Conservation (phyloP, 2,888 invertebrate species). For the Cryptocephalus primarius region DNA sequence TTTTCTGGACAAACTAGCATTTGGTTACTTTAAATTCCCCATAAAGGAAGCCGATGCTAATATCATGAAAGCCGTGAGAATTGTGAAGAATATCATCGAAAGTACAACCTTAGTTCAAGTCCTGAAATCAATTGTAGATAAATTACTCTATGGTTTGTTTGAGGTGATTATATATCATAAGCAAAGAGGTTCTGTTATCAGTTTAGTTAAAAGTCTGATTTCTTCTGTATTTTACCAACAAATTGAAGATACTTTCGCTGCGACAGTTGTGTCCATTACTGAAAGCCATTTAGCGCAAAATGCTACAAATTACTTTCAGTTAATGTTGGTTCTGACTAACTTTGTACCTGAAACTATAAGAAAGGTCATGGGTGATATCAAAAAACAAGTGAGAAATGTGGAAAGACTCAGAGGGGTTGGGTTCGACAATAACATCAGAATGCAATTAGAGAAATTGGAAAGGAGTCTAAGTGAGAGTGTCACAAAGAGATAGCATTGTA, state of each 20-base stretch:
- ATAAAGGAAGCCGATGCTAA: slow-evolving; percentile 27
- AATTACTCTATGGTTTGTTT: slow-evolving; percentile 23
- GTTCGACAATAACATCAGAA: slow-evolving; percentile 36
- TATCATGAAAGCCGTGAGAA: slow-evolving; percentile 26
- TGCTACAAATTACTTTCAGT: slow-evolving; percentile 33
- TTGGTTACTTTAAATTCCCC: slow-evolving; percentile 26
- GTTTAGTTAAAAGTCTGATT: slow-evolving; percentile 23
- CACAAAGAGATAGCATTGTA: background rate
- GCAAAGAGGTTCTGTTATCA: slow-evolving; percentile 25
- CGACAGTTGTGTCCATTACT: slow-evolving; percentile 27
- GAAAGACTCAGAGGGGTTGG: slow-evolving; percentile 39
- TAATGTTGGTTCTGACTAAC: slow-evolving; percentile 28
- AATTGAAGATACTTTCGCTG: slow-evolving; percentile 23
- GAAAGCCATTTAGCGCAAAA: slow-evolving; percentile 38
- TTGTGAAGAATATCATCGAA: slow-evolving; percentile 23
- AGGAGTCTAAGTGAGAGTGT: slow-evolving; percentile 6
- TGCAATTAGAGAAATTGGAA: slow-evolving; percentile 26
- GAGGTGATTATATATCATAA: slow-evolving; percentile 31
- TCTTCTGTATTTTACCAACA: slow-evolving; percentile 19
- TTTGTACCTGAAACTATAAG: slow-evolving; percentile 30
- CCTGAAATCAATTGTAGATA: slow-evolving; percentile 19
- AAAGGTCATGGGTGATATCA: slow-evolving; percentile 27
- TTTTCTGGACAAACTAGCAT: slow-evolving; percentile 27
- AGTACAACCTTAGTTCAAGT: slow-evolving; percentile 17
- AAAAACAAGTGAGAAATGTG: slow-evolving; percentile 32